Evolutionary conservation across 2,888 invertebrate species (phyloP).

Genomic region (Gortyna flavago): DNA sequence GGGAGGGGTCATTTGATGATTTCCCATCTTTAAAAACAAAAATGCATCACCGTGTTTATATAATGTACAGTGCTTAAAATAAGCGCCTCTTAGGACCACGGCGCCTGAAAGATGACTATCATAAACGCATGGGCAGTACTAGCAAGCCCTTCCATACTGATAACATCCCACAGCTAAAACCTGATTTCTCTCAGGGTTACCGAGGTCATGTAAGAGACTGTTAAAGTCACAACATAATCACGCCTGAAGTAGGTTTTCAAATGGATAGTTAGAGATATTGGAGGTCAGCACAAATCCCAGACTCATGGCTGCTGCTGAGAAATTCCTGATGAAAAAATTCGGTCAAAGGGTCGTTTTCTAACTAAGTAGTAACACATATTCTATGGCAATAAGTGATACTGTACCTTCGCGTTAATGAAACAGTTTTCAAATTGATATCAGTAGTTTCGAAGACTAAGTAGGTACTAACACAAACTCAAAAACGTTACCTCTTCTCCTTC

Average conservation of each 20-base stretch:
- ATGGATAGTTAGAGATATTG: not conserved
- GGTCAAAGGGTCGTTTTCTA: too few relatives aligned
- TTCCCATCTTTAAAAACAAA: too few relatives aligned
- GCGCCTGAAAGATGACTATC: slow-evolving; percentile 28
- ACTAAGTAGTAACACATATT: too few relatives aligned
- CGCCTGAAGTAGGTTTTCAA: not conserved
- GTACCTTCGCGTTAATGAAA: too few relatives aligned
- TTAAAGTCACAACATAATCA: not conserved
- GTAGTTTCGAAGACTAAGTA: too few relatives aligned
- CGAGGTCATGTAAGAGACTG: slow-evolving; percentile 17
- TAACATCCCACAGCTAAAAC: slow-evolving; percentile 25
- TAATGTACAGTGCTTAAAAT: too few relatives aligned
- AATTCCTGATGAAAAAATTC: not conserved
- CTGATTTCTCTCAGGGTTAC: slow-evolving; percentile 33
- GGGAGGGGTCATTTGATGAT: too few relatives aligned
- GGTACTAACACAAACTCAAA: too few relatives aligned
- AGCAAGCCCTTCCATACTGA: slow-evolving; percentile 15
- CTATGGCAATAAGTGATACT: too few relatives aligned
- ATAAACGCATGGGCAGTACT: not conserved
- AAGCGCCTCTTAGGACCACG: not conserved
- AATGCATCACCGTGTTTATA: not conserved
- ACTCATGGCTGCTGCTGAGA: not conserved
- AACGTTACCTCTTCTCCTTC: too few relatives aligned
- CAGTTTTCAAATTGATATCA: too few relatives aligned
- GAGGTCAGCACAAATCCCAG: not conserved